Conservation (phyloP, 1,140 invertebrate genomes). For the Papilio dardanus region DNA sequence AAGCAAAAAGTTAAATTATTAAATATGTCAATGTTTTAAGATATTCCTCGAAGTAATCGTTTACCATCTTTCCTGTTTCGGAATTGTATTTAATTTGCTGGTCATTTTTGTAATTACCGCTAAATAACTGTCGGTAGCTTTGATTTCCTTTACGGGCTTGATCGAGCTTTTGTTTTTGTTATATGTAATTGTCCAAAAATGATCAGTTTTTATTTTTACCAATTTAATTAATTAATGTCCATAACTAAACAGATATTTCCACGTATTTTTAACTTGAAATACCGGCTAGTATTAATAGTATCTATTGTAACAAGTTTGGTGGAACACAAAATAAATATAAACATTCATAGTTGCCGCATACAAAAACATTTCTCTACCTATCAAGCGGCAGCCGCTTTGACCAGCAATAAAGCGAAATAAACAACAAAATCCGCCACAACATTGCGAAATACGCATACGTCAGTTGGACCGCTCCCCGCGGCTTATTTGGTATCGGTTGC, state of each 20-base stretch:
- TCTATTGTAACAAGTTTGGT: conserved; percentile 8
- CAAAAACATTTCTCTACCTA: conserved; percentile 43
- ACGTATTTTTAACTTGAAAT: not conserved
- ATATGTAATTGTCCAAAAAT: not conserved
- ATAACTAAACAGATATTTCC: not conserved
- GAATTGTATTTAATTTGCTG: conserved; percentile 9
- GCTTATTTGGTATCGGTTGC: conserved; percentile 61
- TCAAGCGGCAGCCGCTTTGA: conserved; percentile 37
- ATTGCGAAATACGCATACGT: conserved; percentile 53
- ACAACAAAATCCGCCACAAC: conserved; percentile 37
- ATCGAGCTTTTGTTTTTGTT: not conserved
- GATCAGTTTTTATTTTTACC: no score
- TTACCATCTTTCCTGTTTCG: not conserved
- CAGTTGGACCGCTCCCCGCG: conserved; percentile 54
- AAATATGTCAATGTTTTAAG: not conserved
- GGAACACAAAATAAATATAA: not conserved
- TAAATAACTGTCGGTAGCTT: not conserved
- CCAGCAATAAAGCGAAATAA: conserved; percentile 39
- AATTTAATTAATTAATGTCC: not conserved
- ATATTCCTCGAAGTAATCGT: not conserved
- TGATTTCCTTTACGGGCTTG: not conserved
- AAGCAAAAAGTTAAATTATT: not conserved
- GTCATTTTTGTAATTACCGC: not conserved
- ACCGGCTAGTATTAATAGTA: not conserved
- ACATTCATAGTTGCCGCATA: not conserved